These are phyloP conservation scores for Leucophenga varia DNA, from an alignment of 1,140 invertebrate species.

Conservation along the genomic window DNA sequence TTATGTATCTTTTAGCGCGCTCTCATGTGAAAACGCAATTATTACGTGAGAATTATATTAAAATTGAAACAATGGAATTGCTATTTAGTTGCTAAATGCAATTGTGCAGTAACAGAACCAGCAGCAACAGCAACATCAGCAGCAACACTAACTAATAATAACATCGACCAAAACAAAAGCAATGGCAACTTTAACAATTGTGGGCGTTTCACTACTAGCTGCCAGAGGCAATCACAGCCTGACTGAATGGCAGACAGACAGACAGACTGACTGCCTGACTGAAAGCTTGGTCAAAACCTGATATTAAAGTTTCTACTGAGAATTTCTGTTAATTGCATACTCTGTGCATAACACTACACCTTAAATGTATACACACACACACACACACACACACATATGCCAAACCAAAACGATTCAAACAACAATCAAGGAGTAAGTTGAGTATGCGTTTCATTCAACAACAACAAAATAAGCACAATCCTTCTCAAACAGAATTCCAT, in stretches of 20 bases:
- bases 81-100: neutral
- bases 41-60: constrained; percentile 54
- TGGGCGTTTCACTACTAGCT: no score
- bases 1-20: no score
- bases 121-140: constrained; percentile 31
- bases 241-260: no score
- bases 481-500: no score
- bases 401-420: no score
- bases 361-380: neutral
- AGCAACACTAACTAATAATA: no score
- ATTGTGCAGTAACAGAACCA: constrained; percentile 11
- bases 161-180: constrained; percentile 12
- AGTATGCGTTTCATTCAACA: no score
- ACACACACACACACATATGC: constrained; percentile 6
- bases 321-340: constrained; percentile 47
- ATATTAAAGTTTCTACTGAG: no score
- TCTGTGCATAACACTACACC: constrained; percentile 49
- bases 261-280: no score
- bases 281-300: constrained; percentile 1
- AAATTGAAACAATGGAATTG: constrained; percentile 42
- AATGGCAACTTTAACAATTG: neutral
- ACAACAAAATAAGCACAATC: no score
- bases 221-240: no score
- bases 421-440: no score
- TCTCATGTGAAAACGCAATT: constrained; percentile 38